Percentiles rank a stretch among this genome's conserved stretches.
phyloP scores from a whole-genome alignment of 2,888 invertebrate genomes.

The Raillietiella orientalis region DNA sequence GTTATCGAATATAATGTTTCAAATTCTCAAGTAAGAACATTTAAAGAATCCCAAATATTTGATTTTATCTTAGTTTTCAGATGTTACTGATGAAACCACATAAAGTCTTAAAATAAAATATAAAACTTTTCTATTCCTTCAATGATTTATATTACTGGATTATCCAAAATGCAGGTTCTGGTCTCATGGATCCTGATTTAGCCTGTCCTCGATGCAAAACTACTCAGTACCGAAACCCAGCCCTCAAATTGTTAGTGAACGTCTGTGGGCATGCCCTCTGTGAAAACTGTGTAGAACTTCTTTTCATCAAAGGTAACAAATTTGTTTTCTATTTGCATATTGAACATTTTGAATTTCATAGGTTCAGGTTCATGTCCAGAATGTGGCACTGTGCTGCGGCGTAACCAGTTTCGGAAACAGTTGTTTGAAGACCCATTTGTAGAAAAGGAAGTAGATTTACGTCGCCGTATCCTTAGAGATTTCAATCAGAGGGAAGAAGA shows the following conservation, averaged over 20 bases:
- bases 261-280: conserved; percentile 91
- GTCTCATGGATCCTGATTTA: too few species aligned
- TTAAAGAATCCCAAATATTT: too few species aligned
- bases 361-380: conserved; percentile 82
- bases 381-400: conserved; percentile 52
- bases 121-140: too few species aligned
- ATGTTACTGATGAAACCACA: too few species aligned
- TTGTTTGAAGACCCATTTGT: conserved; percentile 83
- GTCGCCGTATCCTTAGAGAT: conserved; percentile 54
- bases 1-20: too few species aligned
- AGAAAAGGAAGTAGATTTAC: conserved; percentile 88
- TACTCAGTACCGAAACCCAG: conserved; percentile 75
- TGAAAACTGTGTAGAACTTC: conserved; percentile 80
- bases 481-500: conserved; percentile 88
- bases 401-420: conserved; percentile 72
- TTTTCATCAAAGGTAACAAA: conserved; percentile 60
- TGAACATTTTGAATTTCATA: conserved; percentile 12
- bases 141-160: too few species aligned
- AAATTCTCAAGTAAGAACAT: too few species aligned
- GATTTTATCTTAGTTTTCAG: too few species aligned
- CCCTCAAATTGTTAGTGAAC: conserved; percentile 86
- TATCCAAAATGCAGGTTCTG: too few species aligned
- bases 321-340: conserved; percentile 4
- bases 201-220: conserved; percentile 21
- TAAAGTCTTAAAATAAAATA: too few species aligned